Evolutionary conservation across 2,113 vertebrate species (phyloP), one percentile per base, ranked within the genome.

Genomic region (Passer montanus): DNA sequence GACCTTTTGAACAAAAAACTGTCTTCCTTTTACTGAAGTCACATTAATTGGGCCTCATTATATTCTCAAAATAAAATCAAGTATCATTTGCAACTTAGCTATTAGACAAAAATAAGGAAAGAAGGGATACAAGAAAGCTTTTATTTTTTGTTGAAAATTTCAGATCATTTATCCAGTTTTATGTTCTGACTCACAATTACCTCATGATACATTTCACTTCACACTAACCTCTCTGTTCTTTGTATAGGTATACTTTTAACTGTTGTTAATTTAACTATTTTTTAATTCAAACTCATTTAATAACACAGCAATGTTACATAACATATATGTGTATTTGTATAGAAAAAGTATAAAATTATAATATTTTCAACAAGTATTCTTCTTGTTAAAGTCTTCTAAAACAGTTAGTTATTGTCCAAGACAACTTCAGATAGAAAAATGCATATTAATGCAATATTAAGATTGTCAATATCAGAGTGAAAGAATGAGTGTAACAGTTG

Each of bases 221-320:
- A 95, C 76, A 74, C 53, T 82, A 95, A 94, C 44, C 44, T 94
- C 56, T 62, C 83, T 81, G 39, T 78, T 90, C 53, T 55, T 88
- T 89, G 28, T 87, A 90, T 70, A 90, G 41, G 49, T 86, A 87
- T 87, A 62, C 37, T 77, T 68, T 62, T 89, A 77, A 92, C 52
- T 93, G 69, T 60, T 96, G 41, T 85, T 93, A 90, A 68, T 93
- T 96, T 95, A 96, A 94, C 93, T 90, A 70, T 77, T 97, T 96
- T 96, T 35, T 87, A 95, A 96, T 97, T 96, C 84, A 93, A 96
- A 89, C n/a, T 84, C 83, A 81, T 72, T 84, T 94, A 93, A 82
- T 90, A 96, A 41, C n/a, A 47, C 8, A 56, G 15, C 9, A 64
- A n/a, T 19, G 1, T 62, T 83, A 31, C 22, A 15, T 64, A 75